Percentiles rank a stretch among this genome's conserved stretches.
These are phyloP conservation scores for Aplocera efformata DNA, from an alignment of 2,888 invertebrate genomes.

Conservation along the genomic window DNA sequence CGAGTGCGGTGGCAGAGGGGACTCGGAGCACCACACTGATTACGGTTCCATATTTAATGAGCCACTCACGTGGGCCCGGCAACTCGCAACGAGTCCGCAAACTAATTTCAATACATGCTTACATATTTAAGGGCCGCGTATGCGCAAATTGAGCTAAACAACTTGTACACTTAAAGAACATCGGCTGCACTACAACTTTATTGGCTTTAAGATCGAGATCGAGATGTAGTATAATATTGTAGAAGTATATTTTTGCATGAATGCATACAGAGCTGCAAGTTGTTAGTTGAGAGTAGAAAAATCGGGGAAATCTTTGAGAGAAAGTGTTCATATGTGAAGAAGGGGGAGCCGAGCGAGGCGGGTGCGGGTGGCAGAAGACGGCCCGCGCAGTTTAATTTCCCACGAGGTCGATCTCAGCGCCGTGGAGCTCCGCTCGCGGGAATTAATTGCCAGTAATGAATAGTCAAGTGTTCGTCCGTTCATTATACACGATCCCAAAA, in stretches of 20 bases:
- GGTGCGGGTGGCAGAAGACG: constrained; percentile 70
- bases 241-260: constrained; percentile 2
- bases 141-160: constrained; percentile 25
- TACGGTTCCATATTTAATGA: constrained; percentile 76
- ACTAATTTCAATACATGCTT: constrained; percentile 70
- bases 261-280: constrained; percentile 27
- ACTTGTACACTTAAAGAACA: constrained; percentile 4
- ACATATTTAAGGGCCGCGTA: constrained; percentile 47
- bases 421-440: constrained; percentile 77
- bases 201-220: constrained; percentile 3
- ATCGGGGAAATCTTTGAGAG: constrained; percentile 64
- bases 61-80: constrained; percentile 61
- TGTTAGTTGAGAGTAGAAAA: constrained; percentile 51
- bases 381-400: constrained; percentile 79
- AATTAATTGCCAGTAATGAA: constrained; percentile 81
- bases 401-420: constrained; percentile 80
- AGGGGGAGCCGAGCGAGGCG: constrained; percentile 47
- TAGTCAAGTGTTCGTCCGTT: constrained; percentile 78
- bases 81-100: constrained; percentile 52
- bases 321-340: constrained; percentile 73
- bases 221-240: constrained; percentile 4
- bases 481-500: constrained; percentile 50
- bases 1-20: constrained; percentile 52
- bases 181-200: constrained; percentile 11
- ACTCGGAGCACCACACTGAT: constrained; percentile 67